These are phyloP conservation scores for Aspiorhynchus laticeps DNA, from an alignment of 2,113 vertebrate species.

Conservation along the genomic window DNA sequence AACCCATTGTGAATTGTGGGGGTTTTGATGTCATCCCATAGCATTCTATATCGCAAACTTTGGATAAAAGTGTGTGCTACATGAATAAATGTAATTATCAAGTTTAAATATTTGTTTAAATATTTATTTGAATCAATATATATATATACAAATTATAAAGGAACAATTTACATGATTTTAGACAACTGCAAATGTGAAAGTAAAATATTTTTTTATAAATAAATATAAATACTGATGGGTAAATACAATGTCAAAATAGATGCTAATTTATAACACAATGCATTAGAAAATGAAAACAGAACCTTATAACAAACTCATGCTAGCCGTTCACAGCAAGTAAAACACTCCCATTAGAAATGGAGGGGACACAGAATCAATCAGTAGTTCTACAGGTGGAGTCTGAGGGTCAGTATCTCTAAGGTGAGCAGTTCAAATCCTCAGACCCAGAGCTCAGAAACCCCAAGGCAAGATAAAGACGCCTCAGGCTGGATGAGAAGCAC, in stretches of 20 bases:
- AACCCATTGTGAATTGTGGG: no score
- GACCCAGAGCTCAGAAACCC: background rate
- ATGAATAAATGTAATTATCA: background rate
- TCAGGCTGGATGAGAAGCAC: background rate
- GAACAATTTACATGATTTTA: no score
- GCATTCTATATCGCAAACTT: background rate
- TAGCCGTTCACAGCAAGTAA: background rate
- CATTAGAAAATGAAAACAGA: background rate
- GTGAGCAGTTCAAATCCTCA: background rate
- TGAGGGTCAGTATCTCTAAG: constrained; percentile 1
- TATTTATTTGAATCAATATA: no score
- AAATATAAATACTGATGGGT: background rate
- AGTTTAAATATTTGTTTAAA: no score
- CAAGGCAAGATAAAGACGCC: constrained; percentile 7
- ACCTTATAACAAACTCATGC: background rate
- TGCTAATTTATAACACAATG: background rate
- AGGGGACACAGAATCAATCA: background rate
- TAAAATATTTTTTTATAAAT: background rate
- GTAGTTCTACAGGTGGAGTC: background rate
- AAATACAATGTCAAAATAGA: background rate
- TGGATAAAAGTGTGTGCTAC: background rate
- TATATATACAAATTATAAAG: no score
- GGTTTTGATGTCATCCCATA: no score
- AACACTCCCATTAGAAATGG: background rate
- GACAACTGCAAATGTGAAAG: background rate